Percentiles rank a stretch among this genome's conserved stretches.
Conservation (phyloP, 2,888 invertebrate genomes). For the Drosophila pseudotakahashii region DNA sequence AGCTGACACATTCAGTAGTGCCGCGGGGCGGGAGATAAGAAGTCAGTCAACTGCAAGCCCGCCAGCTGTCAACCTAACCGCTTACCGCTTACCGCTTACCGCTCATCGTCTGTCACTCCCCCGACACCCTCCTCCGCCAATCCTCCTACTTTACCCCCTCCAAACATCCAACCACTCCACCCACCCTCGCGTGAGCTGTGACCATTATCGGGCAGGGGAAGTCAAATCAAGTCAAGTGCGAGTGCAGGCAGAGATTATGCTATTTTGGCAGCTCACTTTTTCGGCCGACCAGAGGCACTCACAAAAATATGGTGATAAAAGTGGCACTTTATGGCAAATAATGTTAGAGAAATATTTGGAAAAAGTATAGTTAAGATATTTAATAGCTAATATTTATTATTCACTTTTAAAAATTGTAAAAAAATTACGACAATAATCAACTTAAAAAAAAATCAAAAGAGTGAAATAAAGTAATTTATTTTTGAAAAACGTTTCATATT, state of each 20-base stretch:
- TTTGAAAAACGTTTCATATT: no score
- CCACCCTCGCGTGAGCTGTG: constrained; percentile 13
- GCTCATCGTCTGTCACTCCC: constrained; percentile 1
- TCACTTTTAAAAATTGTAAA: no score
- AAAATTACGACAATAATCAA: no score
- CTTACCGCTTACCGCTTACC: constrained; percentile 1
- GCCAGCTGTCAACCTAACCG: constrained; percentile 30
- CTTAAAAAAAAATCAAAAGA: no score
- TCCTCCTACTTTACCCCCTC: neutral
- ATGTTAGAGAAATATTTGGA: neutral
- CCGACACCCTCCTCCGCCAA: neutral
- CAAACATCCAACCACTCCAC: neutral
- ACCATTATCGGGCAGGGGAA: constrained; percentile 26
- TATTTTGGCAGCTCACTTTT: constrained; percentile 39
- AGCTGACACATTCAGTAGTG: constrained; percentile 14
- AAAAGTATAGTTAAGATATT: no score
- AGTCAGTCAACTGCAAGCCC: constrained; percentile 35
- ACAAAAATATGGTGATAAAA: neutral
- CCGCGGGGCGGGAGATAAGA: constrained; percentile 29
- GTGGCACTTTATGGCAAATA: neutral
- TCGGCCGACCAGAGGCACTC: neutral
- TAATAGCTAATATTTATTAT: neutral
- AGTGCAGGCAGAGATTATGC: constrained; percentile 42
- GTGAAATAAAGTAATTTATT: no score
- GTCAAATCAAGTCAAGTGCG: constrained; percentile 38